Conservation (phyloP, 1,140 invertebrate species). For the Drosophila pandora region DNA sequence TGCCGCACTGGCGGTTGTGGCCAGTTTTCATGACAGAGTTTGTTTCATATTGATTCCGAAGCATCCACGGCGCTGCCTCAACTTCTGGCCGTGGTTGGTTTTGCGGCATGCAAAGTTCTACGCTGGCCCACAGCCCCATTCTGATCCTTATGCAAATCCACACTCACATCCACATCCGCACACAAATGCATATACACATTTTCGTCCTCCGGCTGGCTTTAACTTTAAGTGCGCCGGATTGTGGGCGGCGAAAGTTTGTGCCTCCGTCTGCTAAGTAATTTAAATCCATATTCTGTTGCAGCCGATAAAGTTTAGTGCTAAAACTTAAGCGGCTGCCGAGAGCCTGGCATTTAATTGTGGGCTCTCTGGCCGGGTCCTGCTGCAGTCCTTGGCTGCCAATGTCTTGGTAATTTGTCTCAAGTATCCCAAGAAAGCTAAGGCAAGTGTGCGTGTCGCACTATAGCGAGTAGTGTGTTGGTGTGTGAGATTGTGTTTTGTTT, state of each 20-base stretch:
- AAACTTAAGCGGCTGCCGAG: constrained; percentile 65
- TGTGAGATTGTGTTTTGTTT: constrained; percentile 49
- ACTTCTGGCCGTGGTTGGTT: constrained; percentile 55
- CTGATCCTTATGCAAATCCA: background rate
- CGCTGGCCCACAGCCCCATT: constrained; percentile 1
- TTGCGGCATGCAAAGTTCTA: constrained; percentile 62
- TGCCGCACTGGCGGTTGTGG: constrained; percentile 58
- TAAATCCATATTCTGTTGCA: constrained; percentile 67
- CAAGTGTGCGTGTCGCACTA: constrained; percentile 11
- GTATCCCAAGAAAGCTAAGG: constrained; percentile 47
- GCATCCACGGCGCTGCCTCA: constrained; percentile 38
- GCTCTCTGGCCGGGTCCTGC: constrained; percentile 35
- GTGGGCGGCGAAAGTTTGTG: constrained; percentile 18
- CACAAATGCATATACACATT: constrained; percentile 4
- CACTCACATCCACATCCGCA: background rate
- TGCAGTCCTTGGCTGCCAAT: constrained; percentile 35
- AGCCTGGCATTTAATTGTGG: constrained; percentile 69
- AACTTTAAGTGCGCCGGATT: constrained; percentile 31
- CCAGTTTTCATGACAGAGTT: constrained; percentile 10
- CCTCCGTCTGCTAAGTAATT: constrained; percentile 63
- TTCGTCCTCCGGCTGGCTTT: constrained; percentile 12
- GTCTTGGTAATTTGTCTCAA: constrained; percentile 75
- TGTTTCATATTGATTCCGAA: constrained; percentile 72
- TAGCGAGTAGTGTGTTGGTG: background rate
- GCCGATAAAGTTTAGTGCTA: constrained; percentile 65